phyloP scores from a whole-genome alignment of 2,797 vertebrate species.

The Poecilia wingei region DNA sequence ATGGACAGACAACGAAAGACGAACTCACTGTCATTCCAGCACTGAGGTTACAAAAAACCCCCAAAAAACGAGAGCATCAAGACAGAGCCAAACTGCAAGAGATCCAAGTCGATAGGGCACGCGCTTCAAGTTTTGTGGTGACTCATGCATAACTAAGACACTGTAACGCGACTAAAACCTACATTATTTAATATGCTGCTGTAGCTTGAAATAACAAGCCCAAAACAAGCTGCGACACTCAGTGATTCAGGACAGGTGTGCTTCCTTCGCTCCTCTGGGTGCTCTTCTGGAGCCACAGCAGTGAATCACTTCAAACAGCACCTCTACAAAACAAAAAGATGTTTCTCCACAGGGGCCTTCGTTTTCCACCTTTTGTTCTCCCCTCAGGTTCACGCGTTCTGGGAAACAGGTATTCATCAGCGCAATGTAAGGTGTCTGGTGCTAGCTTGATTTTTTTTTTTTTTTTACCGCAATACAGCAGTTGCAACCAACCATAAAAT shows the following conservation, averaged over 20 bases:
- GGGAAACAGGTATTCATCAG: conserved; percentile 17
- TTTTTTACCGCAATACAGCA: conserved; percentile 7
- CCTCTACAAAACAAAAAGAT: conserved; percentile 30
- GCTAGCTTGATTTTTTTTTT: background rate
- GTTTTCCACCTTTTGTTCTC: conserved; percentile 25
- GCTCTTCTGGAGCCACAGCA: conserved; percentile 17
- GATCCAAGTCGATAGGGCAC: background rate
- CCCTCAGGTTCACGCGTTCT: conserved; percentile 8
- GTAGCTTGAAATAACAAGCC: conserved; percentile 33
- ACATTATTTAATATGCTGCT: conserved; percentile 30
- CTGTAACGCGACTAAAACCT: conserved; percentile 23
- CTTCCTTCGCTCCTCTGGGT: conserved; percentile 12
- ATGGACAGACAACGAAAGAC: conserved; percentile 31
- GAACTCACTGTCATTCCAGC: conserved; percentile 19
- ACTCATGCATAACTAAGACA: conserved; percentile 36
- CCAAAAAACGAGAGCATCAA: background rate
- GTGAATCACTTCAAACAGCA: conserved; percentile 31
- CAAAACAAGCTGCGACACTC: conserved; percentile 16
- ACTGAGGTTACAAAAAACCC: background rate
- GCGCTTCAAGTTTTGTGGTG: conserved; percentile 17
- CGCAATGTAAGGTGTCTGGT: conserved; percentile 10
- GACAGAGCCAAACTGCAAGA: conserved; percentile 7
- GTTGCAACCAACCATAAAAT: background rate
- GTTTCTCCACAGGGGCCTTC: conserved; percentile 17
- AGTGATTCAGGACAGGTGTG: conserved; percentile 35